phyloP scores from a whole-genome alignment of 92 coral and sea anemone species.

The Palythoa caribaeorum region DNA sequence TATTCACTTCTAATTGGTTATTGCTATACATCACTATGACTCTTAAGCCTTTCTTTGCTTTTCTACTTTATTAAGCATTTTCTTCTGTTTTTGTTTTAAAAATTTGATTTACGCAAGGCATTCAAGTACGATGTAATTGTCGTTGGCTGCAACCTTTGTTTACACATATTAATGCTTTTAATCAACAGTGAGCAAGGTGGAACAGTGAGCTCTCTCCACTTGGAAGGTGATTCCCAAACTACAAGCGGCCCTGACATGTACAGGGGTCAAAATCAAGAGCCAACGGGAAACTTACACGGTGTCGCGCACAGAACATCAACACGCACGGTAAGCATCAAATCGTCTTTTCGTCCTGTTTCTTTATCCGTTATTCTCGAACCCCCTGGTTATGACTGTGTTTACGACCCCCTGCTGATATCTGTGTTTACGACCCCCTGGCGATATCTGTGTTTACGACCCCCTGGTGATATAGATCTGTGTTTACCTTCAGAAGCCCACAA shows the following conservation, averaged over 20 bases:
- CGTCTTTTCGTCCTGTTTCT: not conserved
- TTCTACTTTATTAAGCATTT: not conserved
- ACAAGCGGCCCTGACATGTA: slow-evolving; percentile 36
- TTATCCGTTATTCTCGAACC: not conserved
- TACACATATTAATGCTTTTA: not conserved
- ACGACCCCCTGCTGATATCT: not conserved
- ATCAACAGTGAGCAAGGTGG: slow-evolving; percentile 23
- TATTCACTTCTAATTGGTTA: too few relatives aligned
- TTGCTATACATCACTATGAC: too few relatives aligned
- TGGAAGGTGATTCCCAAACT: not conserved
- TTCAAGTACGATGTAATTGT: not conserved
- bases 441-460: not conserved
- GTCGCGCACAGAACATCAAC: not conserved
- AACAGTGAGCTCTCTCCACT: slow-evolving; percentile 16
- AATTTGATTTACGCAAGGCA: not conserved
- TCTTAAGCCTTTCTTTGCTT: too few relatives aligned
- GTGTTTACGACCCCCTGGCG: not conserved
- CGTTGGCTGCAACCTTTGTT: not conserved
- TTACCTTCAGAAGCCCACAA: slow-evolving; percentile 6
- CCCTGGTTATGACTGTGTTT: not conserved
- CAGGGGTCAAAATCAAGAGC: not conserved
- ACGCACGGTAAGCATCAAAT: not conserved
- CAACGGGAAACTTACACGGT: not conserved
- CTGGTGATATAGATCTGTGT: not conserved
- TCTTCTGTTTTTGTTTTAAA: not conserved